phyloP scores from a whole-genome alignment of 2,888 invertebrate species.

The Osmoderma eremita region DNA sequence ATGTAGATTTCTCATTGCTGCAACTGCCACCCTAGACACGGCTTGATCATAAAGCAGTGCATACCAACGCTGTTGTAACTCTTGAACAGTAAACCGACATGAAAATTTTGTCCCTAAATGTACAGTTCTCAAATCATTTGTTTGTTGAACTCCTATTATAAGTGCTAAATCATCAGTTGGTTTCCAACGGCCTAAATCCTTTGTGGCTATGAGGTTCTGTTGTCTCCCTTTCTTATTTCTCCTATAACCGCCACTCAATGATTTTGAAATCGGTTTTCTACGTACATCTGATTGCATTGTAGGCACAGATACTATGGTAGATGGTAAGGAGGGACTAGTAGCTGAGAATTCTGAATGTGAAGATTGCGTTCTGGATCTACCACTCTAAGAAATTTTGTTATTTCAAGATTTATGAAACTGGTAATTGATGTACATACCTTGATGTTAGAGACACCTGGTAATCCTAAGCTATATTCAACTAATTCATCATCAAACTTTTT shows the following conservation, averaged over 20 bases:
- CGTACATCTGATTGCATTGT: conserved; percentile 55
- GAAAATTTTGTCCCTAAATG: conserved; percentile 95
- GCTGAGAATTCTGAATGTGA: conserved; percentile 59
- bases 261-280: conserved; percentile 63
- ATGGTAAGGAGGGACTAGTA: conserved; percentile 57
- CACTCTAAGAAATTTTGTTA: conserved; percentile 54
- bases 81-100: conserved; percentile 91
- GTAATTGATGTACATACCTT: conserved; percentile 53
- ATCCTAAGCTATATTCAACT: conserved; percentile 87
- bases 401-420: background rate
- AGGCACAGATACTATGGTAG: conserved; percentile 57
- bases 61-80: conserved; percentile 96
- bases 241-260: conserved; percentile 61
- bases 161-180: conserved; percentile 95
- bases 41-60: conserved; percentile 94
- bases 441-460: conserved; percentile 66
- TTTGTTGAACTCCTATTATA: conserved; percentile 91
- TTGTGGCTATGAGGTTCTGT: conserved; percentile 76
- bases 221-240: conserved; percentile 72
- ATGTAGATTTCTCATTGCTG: conserved; percentile 93
- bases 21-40: conserved; percentile 89
- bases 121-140: conserved; percentile 82
- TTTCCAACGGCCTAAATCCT: conserved; percentile 95
- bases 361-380: conserved; percentile 62
- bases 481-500: conserved; percentile 97